Evolutionary conservation across 2,888 invertebrate species (phyloP), one percentile per base, ranked within the genome.

Genomic region (Drosophila formosana): DNA sequence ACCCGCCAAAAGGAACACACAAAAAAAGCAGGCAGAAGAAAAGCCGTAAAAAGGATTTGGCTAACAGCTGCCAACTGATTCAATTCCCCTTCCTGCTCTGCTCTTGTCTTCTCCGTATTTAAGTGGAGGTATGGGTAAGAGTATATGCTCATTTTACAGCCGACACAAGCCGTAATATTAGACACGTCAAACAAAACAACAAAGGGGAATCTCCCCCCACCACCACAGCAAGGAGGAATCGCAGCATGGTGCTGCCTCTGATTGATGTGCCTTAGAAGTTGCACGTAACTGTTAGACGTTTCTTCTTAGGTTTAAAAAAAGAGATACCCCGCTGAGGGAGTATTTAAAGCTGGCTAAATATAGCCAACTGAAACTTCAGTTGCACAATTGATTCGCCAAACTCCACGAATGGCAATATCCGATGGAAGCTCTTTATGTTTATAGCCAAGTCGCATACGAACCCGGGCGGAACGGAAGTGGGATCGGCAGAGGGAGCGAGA

Each of bases 221-320:
- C 39, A 26, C 32, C 46, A 5, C 28, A 30, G 30, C 30, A 6
- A 30, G 6, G 6, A 30, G 30, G 0, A 30, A 46, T 28, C 41
- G 26, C 56, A 51, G 39, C 51, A 18, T 55, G 63, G 69, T 52
- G 52, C 75, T 66, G 73, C 66, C 55, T 61, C 72, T 88, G 83
- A 88, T 88, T 84, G 83, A 84, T 88, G 78, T 66, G 65, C 52
- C 57, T 56, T 66, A 52, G 63, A 66, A 55, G 32, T 71, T 66
- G 41, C 49, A 13, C 58, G 39, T 45, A 56, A 56, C 45, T 45
- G 45, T 45, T 56, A 45, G 45, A 32, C 45, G 45, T 13, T 55
- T 55, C 55, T 45, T 7, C n/a, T 37, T n/a, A 37, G 2, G 4
- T 6, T 28, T 30, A 4, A 4, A 30, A 30, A 30, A 9, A 43